Evolutionary conservation across 2,797 vertebrate species (phyloP).

Genomic region (Paedocypris micromegethes): DNA sequence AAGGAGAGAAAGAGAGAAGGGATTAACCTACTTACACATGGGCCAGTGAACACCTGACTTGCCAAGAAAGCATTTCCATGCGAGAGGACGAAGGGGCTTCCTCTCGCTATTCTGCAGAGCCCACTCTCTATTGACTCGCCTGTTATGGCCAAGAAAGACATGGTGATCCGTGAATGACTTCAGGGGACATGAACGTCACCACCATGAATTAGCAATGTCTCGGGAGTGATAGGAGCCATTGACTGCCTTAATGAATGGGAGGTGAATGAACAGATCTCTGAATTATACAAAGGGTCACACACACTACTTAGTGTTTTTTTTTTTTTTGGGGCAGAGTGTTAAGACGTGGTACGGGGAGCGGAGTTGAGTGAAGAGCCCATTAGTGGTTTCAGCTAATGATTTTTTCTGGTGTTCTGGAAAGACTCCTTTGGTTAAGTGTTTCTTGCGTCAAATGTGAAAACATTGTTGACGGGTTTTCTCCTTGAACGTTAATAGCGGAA

Average conservation of each 20-base stretch:
- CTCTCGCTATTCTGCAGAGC: conserved; percentile 5
- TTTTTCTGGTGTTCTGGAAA: conserved; percentile 28
- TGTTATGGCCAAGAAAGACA: conserved; percentile 16
- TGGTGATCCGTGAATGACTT: conserved; percentile 5
- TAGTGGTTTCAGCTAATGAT: conserved; percentile 34
- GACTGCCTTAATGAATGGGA: conserved; percentile 3
- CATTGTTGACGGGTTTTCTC: too few species aligned
- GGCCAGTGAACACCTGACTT: conserved; percentile 50
- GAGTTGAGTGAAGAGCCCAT: not conserved
- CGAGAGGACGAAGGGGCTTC: conserved; percentile 24
- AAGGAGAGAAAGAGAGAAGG: conserved; percentile 37
- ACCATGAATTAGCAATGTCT: conserved; percentile 30
- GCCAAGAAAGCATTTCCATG: conserved; percentile 37
- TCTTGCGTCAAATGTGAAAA: too few species aligned
- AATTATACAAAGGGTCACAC: conserved; percentile 15
- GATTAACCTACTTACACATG: conserved; percentile 57
- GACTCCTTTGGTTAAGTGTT: conserved; percentile 3
- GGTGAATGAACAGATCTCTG: conserved; percentile 28
- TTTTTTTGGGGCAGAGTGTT: not conserved
- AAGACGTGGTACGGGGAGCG: conserved; percentile 8
- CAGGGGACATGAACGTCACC: conserved; percentile 9
- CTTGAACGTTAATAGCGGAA: too few species aligned
- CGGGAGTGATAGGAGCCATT: conserved; percentile 25
- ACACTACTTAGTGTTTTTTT: not conserved
- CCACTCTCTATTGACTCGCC: conserved; percentile 11